Evolutionary conservation across 2,113 vertebrate genomes (phyloP), one percentile per base, ranked within the genome.

Genomic region (Galeopterus variegatus): DNA sequence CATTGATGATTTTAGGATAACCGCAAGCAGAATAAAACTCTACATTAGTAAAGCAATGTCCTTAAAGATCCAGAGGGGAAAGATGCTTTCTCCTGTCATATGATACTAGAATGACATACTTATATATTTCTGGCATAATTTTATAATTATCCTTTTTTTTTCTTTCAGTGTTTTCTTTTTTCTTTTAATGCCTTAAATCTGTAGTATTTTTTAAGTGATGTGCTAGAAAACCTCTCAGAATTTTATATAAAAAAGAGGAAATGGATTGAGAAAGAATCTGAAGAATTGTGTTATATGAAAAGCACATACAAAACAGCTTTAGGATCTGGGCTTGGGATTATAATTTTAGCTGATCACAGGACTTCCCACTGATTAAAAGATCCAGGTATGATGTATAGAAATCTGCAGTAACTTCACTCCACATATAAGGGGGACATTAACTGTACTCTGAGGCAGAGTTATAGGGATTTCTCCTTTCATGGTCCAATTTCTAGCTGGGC

Each of bases 101-200:
- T 31, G 24, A 80, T 31, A 17, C 80, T 72, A 84, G 56, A 76
- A 70, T 50, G 45, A 73, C 9, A 26, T 8, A 2, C 31, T 67
- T 70, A 33, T 9, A 24, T n/a, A 58, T 60, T 65, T 86, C 65
- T 21, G 9, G 36, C 33, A 87, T 9, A 54, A 70, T 48, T 69
- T 86, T 76, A 26, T 64, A 62, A 75, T 62, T 92, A 83, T 64
- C 81, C 24, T 33, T 95, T 69, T 19, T 90, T 79, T 84, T 21
- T 33, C 13, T 23, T 58, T 62, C 73, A 81, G 24, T 26, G 18
- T 89, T 45, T 70, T 72, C 18, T 86, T 73, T 58, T 9, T 36
- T 72, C 18, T 86, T 73, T 58, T 9, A 33, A 79, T 56, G 50
- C 26, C 75, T 79, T 85, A 69, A 79, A 64, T 54, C 65, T 70